Base-by-base conservation (phyloP, 2,113 vertebrate species). In the Mungos mungo region DNA sequence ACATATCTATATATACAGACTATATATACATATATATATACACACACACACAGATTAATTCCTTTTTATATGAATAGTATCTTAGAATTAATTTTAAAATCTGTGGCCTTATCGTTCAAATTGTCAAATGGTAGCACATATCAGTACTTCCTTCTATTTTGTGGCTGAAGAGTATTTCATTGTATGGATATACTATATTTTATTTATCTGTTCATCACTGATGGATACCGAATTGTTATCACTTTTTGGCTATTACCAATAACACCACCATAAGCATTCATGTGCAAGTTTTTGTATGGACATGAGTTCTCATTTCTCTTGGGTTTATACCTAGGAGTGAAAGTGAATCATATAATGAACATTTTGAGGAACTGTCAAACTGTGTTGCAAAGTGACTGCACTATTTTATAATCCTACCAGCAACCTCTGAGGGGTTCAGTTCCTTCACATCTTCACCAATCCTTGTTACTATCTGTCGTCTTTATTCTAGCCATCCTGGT, bases 41-140 rank as follows among this genome's bases (percentile, higher is more conserved):
- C 41, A 41, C 41, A 41, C 41, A 41, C 41, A 41, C 41, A 41
- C 41, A 85, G 23, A 66, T 69, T 69, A 66, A 54, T 83, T 86
- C 4, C 35, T 87, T 92, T 94, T 82, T 88, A 57, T 21, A 25
- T 80, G 41, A 76, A 50, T 82, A 45, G 3, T 54, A 50, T 69
- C 19, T 88, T 91, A 65, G 45, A 71, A 83, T 89, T 95, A 87
- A 54, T 47, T 85, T 93, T 71, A 86, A 93, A 52, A 93, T 76
- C 33, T 47, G 76, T 33, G 57, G 15, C 35, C 16, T 80, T 19
- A 19, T 68, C 57, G n/a, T 19, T 91, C 25, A 96, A 54, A 41
- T 86, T 90, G 47, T 41, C 35, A 86, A 45, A 29, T 25, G 65
- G 38, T 92, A 33, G 35, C 13, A 31, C 33, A 0, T 54, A 72